phyloP scores from a whole-genome alignment of 1,140 invertebrate genomes.

The Drosophila kurseongensis region DNA sequence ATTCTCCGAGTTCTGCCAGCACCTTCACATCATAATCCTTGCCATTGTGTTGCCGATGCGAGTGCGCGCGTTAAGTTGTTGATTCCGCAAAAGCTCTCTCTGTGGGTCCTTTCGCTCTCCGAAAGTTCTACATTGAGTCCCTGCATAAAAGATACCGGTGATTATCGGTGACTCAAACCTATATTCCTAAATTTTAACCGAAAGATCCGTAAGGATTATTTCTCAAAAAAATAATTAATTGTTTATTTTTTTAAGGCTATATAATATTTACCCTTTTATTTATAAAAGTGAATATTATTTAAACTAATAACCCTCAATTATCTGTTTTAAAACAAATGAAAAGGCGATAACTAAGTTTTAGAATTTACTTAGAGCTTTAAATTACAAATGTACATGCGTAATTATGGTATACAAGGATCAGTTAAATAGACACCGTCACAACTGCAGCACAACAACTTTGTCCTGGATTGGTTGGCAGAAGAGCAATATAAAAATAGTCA shows the following conservation, averaged over 20 bases:
- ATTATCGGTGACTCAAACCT: background rate
- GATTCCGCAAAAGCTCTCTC: constrained; percentile 27
- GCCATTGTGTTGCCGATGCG: constrained; percentile 1
- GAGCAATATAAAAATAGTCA: constrained; percentile 53
- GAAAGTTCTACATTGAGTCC: background rate
- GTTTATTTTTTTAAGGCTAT: no score
- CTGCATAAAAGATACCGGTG: no score
- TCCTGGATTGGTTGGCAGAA: constrained; percentile 13
- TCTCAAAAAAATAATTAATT: no score
- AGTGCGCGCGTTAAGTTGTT: constrained; percentile 25
- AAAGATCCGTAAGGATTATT: background rate
- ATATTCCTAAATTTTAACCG: background rate
- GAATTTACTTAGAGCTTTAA: constrained; percentile 58
- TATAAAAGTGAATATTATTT: no score
- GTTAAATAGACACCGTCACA: constrained; percentile 39
- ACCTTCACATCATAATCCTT: constrained; percentile 19
- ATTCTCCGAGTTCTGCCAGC: constrained; percentile 40
- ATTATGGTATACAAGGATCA: constrained; percentile 55
- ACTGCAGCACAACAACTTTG: constrained; percentile 43
- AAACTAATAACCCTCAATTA: no score
- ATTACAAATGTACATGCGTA: constrained; percentile 73
- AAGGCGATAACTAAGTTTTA: background rate
- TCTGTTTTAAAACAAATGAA: no score
- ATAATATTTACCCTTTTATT: no score
- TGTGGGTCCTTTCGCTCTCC: background rate